Evolutionary conservation across 2,797 vertebrate species (phyloP).

Genomic region (Siniperca undulata): DNA sequence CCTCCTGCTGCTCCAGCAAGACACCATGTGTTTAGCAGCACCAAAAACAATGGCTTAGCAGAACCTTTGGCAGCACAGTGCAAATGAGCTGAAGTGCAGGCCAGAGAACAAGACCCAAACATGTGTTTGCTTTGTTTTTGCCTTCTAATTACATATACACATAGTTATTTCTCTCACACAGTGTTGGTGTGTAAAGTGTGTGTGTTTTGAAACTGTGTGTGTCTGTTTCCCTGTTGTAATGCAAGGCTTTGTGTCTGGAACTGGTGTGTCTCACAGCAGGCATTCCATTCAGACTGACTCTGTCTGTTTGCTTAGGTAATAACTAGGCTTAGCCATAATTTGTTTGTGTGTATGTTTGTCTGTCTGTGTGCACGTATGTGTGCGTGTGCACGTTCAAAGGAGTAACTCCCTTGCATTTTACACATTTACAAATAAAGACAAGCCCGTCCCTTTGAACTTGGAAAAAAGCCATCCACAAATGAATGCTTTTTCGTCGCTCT

Average conservation of each 20-base stretch:
- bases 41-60: constrained; percentile 67
- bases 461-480: constrained; percentile 43
- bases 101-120: constrained; percentile 76
- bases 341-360: constrained; percentile 73
- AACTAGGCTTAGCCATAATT: constrained; percentile 74
- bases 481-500: constrained; percentile 42
- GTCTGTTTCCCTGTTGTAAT: constrained; percentile 50
- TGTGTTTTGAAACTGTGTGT: constrained; percentile 31
- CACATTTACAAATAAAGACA: constrained; percentile 55
- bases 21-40: constrained; percentile 75
- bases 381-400: constrained; percentile 47
- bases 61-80: constrained; percentile 60
- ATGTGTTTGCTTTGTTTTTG: constrained; percentile 81
- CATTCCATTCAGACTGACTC: constrained; percentile 73
- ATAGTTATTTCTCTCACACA: constrained; percentile 74
- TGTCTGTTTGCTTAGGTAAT: constrained; percentile 78
- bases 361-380: constrained; percentile 13
- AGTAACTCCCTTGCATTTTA: constrained; percentile 53
- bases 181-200: constrained; percentile 47
- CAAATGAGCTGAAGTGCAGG: constrained; percentile 70
- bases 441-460: constrained; percentile 55
- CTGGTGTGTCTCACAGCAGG: constrained; percentile 72
- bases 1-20: constrained; percentile 42
- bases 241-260: constrained; percentile 72
- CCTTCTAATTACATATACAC: constrained; percentile 83